These are phyloP conservation scores for Grammomys dolichurus DNA, from an alignment of 2,113 vertebrate species.

Conservation along the genomic window DNA sequence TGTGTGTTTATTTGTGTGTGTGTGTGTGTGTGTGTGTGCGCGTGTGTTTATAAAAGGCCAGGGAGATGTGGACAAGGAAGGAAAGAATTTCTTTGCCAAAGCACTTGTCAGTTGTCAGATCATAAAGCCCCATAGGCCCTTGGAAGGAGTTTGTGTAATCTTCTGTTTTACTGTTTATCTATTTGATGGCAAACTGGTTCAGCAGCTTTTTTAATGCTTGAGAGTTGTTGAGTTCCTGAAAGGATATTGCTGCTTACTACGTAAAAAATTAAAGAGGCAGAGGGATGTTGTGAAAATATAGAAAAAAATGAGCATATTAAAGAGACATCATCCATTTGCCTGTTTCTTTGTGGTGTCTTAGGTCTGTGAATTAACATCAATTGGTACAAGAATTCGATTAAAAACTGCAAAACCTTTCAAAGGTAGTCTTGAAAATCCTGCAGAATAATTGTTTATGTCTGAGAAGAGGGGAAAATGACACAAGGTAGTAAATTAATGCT, in stretches of 20 bases:
- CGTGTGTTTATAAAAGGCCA: neutral
- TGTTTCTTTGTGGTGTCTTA: neutral
- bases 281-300: neutral
- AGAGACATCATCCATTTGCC: neutral
- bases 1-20: neutral
- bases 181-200: neutral
- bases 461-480: neutral
- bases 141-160: neutral
- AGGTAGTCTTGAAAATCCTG: neutral
- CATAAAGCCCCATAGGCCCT: neutral
- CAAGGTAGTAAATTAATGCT: neutral
- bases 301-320: neutral
- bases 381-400: neutral
- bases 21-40: neutral
- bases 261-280: neutral
- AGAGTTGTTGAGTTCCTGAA: neutral
- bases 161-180: constrained; percentile 19
- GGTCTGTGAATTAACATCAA: neutral
- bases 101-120: neutral
- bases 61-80: neutral
- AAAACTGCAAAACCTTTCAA: neutral
- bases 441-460: neutral
- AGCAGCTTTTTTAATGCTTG: neutral
- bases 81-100: neutral
- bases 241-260: neutral